Base-by-base conservation (phyloP, 2,888 invertebrate genomes). In the Labia minor region DNA sequence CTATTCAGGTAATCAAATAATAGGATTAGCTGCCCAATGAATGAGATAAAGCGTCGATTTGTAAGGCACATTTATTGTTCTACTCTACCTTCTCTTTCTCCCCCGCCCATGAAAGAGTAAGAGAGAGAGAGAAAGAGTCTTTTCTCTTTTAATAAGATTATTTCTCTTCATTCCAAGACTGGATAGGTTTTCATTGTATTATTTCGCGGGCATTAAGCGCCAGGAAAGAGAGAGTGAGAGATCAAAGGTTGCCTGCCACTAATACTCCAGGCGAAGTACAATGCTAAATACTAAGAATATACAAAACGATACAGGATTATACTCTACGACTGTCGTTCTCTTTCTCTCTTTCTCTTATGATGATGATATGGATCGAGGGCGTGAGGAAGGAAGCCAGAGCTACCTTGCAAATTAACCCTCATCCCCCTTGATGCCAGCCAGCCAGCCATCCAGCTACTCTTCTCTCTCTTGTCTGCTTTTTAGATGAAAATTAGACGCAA, bases 181-280 rank as follows among this genome's bases (percentile, higher is more conserved):
- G 49, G 49, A 49, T 49, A 2, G 49, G 49, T 49, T 4, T 49
- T 49, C 49, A 49, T 49, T 49, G 49, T 49, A 49, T 49, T 49
- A 49, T 49, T 49, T 49, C 49, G 49, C 49, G 49, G 49, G 49
- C 49, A 49, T 49, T 49, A 37, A 37, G 18, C n/a, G n/a, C 26
- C 11, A 61, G 64, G 63, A 66, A 19, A 21, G 65, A 67, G 21
- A 19, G 37, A 63, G 37, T n/a, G 61, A 37, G 65, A 65, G 37
- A 37, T 49, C 49, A 49, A 49, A 49, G 49, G 49, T 49, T 49
- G 14, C 49, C n/a, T 49, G 14, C 49, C n/a, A 49, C 49, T 49
- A 49, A 49, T 49, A 49, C 49, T 49, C 14, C n/a, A 49, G 49
- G 16, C 16, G 21, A 65, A 49, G 21, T 21, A 64, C 33, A 33